A percentile compares a stretch with the other conserved stretches of the same genome.
Evolutionary conservation across 2,888 invertebrate genomes (phyloP).

Genomic region (Neoaliturus tenellus): DNA sequence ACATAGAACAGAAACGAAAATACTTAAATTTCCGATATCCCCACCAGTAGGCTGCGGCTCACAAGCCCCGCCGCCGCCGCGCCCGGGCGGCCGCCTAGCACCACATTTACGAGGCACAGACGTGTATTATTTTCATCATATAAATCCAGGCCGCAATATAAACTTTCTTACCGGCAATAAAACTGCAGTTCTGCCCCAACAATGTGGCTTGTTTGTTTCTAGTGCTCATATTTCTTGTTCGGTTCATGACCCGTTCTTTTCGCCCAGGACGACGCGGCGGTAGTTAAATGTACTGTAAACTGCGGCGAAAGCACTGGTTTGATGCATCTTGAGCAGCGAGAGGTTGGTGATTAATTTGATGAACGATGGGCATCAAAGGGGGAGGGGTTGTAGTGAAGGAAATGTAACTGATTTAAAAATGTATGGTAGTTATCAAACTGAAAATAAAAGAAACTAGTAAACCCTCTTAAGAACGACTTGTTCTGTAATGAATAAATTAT

Average conservation of each 20-base stretch:
- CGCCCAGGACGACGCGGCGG: not conserved
- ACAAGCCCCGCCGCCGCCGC: not conserved
- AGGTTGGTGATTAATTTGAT: too few species aligned
- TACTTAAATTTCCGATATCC: too few species aligned
- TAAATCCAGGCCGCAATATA: slow-evolving; percentile 45
- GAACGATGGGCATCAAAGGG: too few species aligned
- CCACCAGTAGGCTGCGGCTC: too few species aligned
- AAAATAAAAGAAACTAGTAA: too few species aligned
- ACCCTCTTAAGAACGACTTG: too few species aligned
- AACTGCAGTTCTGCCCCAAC: slow-evolving; percentile 25
- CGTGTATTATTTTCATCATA: slow-evolving; percentile 45
- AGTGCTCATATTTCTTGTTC: not conserved
- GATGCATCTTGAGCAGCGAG: too few species aligned
- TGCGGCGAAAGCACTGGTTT: not conserved
- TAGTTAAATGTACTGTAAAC: not conserved
- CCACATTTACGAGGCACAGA: slow-evolving; percentile 10
- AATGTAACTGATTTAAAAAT: too few species aligned
- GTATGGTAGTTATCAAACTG: too few species aligned
- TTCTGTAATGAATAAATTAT: too few species aligned
- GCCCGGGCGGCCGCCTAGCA: not conserved
- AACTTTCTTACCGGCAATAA: slow-evolving; percentile 51
- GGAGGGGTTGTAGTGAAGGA: too few species aligned
- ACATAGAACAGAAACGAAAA: too few species aligned
- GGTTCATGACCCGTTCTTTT: not conserved
- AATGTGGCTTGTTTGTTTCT: slow-evolving; percentile 22